Base-by-base conservation (phyloP, 1,140 invertebrate species). In the Vanessa tameamea region DNA sequence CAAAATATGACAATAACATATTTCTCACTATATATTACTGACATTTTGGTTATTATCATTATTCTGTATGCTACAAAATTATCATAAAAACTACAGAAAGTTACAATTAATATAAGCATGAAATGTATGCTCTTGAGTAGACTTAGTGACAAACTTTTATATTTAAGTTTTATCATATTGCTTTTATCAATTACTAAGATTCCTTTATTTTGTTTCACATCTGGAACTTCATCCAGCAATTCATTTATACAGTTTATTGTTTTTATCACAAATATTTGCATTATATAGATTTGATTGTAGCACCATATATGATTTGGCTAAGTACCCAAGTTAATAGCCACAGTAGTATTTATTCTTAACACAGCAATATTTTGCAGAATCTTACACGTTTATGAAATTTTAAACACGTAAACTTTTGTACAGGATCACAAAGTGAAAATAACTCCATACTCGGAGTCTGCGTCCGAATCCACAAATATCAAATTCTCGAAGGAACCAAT, bases 371-470 rank as follows among this genome's bases (percentile, higher is more conserved):
- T 57, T 31, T 69, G 14, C 51, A 12, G n/a, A 69, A 53, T 7
- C 2, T 47, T n/a, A 14, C 26, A 15, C 14, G 13, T 4, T 37
- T 50, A 64, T 37, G 5, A 7, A 37, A 63, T 51, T 48, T 63
- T 61, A 63, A 63, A 61, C 3, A 31, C 59, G 4, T 65, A 0
- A 48, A 23, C 61, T 64, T 73, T 70, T 75, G 69, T 59, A 66
- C 82, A 88, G 87, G 83, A 89, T 11, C 79, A 85, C 63, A 84
- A 88, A 74, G 87, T 91, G 59, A 85, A 87, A 70, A 92, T 91
- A 61, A 88, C 87, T 47, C 85, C 87, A 3, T 87, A 88, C 64
- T 81, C 85, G 6, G 85, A 84, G 50, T 78, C 83, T 0, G 85
- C 83, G 0, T 89, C 90, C 2, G 87, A 90, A 67, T 72, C 86